Conservation (phyloP, 2,888 invertebrate genomes). For the Amphipyra berbera region DNA sequence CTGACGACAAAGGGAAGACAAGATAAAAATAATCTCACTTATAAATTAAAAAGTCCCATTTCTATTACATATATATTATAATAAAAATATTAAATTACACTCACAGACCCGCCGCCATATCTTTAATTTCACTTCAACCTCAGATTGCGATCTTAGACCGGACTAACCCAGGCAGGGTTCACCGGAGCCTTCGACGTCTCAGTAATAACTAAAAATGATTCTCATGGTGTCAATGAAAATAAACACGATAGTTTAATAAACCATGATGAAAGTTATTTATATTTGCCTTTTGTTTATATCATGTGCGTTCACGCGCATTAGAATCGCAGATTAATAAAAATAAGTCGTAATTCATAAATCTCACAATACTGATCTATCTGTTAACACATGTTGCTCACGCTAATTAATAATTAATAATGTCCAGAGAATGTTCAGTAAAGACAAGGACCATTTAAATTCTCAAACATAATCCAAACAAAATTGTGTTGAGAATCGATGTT, state of each 20-base stretch:
- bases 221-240: slow-evolving; percentile 1
- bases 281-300: slow-evolving; percentile 2
- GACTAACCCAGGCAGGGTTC: too few species aligned
- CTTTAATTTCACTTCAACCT: not conserved
- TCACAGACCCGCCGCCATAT: slow-evolving; percentile 70
- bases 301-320: not conserved
- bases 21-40: too few species aligned
- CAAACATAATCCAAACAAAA: slow-evolving; percentile 14
- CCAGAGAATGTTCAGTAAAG: slow-evolving; percentile 5
- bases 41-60: too few species aligned
- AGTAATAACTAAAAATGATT: slow-evolving; percentile 5
- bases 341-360: too few species aligned
- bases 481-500: slow-evolving; percentile 15
- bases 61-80: too few species aligned
- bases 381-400: not conserved
- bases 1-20: too few species aligned
- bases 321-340: too few species aligned
- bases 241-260: slow-evolving; percentile 14
- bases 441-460: slow-evolving; percentile 10
- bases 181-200: slow-evolving; percentile 1
- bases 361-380: not conserved
- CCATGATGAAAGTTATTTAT: slow-evolving; percentile 1
- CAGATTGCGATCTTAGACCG: too few species aligned
- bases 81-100: slow-evolving; percentile 40
- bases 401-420: slow-evolving; percentile 9